These are phyloP conservation scores for Pteronotus mesoamericanus DNA, from an alignment of 2,797 vertebrate species.

Conservation along the genomic window DNA sequence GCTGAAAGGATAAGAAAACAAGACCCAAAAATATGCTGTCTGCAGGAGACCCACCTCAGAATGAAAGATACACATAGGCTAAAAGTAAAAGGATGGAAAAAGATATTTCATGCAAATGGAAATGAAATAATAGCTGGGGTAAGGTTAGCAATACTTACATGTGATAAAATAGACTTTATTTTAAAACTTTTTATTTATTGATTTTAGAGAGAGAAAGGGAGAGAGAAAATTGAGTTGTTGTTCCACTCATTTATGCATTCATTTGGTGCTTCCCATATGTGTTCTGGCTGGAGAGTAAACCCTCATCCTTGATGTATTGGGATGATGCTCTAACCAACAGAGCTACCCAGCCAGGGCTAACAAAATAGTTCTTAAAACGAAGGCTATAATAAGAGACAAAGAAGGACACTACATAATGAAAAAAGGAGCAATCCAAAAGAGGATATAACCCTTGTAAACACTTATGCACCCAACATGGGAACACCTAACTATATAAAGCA, in stretches of 20 bases:
- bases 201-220: neutral
- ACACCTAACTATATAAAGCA: neutral
- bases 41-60: neutral
- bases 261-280: neutral
- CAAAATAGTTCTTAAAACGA: neutral
- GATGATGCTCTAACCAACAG: neutral
- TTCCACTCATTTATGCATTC: neutral
- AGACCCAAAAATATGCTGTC: neutral
- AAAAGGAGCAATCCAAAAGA: neutral
- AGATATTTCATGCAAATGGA: neutral
- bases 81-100: neutral
- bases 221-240: neutral
- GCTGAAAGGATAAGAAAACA: neutral
- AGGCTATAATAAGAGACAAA: neutral
- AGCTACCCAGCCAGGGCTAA: neutral
- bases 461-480: neutral
- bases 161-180: neutral
- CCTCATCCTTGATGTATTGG: neutral
- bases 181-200: neutral
- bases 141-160: neutral
- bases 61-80: neutral
- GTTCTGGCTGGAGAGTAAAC: neutral
- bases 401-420: neutral
- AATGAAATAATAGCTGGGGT: neutral
- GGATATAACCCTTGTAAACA: neutral